Evolutionary conservation across 2,797 vertebrate genomes (phyloP).

Genomic region (Phyllotis vaccarum): DNA sequence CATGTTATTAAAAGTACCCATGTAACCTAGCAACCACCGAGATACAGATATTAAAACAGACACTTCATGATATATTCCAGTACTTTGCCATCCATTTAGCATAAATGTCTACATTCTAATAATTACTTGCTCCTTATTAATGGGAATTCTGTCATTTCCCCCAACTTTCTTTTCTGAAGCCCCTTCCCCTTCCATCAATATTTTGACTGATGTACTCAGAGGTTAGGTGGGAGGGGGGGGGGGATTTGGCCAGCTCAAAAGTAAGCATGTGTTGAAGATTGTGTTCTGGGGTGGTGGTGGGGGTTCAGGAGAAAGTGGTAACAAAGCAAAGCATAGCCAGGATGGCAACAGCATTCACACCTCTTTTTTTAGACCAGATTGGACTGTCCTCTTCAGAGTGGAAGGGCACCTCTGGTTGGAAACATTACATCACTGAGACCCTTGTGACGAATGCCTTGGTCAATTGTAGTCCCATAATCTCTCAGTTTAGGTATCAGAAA

Average conservation of each 20-base stretch:
- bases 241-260: not conserved
- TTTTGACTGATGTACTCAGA: slow-evolving; percentile 18
- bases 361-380: not conserved
- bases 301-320: not conserved
- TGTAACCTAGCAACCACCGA: slow-evolving; percentile 86
- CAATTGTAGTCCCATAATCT: not conserved
- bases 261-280: not conserved
- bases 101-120: slow-evolving; percentile 38
- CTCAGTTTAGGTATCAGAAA: not conserved
- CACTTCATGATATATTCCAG: slow-evolving; percentile 18
- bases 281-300: rapidly evolving
- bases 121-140: slow-evolving; percentile 50
- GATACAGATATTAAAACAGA: slow-evolving; percentile 74
- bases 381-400: not conserved
- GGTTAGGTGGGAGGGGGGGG: not conserved
- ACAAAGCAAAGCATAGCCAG: rapidly evolving
- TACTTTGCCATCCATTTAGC: slow-evolving; percentile 42
- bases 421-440: not conserved
- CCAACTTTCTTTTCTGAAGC: not conserved
- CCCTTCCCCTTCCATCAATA: not conserved
- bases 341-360: rapidly evolving
- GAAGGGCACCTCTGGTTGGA: not conserved
- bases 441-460: not conserved
- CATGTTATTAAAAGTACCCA: slow-evolving; percentile 86
- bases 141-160: slow-evolving; percentile 25